A percentile compares a stretch with the other conserved stretches of the same genome.
Evolutionary conservation across 2,888 invertebrate species (phyloP).

Genomic region (Ichneumoninae sp.): DNA sequence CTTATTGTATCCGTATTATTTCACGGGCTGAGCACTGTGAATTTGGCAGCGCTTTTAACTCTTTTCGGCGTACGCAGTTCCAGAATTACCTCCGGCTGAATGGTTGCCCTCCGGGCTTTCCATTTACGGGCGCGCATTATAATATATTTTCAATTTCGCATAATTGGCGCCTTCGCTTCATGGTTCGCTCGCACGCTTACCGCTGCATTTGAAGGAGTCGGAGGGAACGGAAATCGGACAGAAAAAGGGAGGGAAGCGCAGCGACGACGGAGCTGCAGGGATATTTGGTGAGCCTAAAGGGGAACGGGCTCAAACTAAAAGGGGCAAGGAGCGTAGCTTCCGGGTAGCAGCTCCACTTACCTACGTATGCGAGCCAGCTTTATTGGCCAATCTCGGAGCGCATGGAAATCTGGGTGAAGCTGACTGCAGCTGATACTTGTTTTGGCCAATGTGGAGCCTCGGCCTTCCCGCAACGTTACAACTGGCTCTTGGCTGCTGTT

Average conservation of each 20-base stretch:
- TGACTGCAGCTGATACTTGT: conserved; percentile 24
- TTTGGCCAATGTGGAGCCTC: conserved; percentile 24
- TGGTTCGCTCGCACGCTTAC: conserved; percentile 59
- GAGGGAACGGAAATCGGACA: conserved; percentile 39
- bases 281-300: conserved; percentile 20
- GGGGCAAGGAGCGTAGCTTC: conserved; percentile 64
- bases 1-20: conserved; percentile 36
- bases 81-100: conserved; percentile 21
- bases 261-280: conserved; percentile 17
- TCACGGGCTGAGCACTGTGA: conserved; percentile 12
- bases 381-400: conserved; percentile 73
- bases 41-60: conserved; percentile 29
- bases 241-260: conserved; percentile 8
- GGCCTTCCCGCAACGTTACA: not conserved
- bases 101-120: conserved; percentile 29
- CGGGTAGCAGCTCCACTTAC: conserved; percentile 65
- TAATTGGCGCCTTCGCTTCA: conserved; percentile 73
- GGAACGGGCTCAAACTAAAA: conserved; percentile 50
- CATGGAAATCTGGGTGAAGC: conserved; percentile 62
- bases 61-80: conserved; percentile 23
- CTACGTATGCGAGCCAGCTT: conserved; percentile 65
- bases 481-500: not conserved
- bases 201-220: conserved; percentile 29
- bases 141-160: conserved; percentile 75
- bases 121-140: conserved; percentile 71